Base-by-base conservation (phyloP, 1,140 invertebrate genomes). In the Condylostylus longicornis region DNA sequence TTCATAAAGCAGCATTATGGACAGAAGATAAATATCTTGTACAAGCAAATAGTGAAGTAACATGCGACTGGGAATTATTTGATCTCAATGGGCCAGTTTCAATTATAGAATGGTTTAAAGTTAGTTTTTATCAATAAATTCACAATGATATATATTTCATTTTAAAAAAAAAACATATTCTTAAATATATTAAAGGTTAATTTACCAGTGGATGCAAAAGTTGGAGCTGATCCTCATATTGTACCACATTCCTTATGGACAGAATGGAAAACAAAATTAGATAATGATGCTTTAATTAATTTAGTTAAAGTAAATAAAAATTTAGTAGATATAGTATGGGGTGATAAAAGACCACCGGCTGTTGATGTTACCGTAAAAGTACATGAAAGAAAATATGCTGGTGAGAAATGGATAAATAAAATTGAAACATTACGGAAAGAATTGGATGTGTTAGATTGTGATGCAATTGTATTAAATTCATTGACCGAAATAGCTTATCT, bases 401-500 rank as follows among this genome's bases (percentile, higher is more conserved):
- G 65, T 40, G 50, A 53, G 40, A 54, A 43, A 45, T 87, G 82
- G 78, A 68, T 72, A 30, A 68, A 73, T 6, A 91, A 91, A 61
- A 64, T 91, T 1, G 53, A 59, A 12, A 65, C 72, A 22, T 63
- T 88, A 2, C 62, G 85, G 6, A 54, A 66, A 19, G 70, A 79
- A 43, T 66, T 94, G 49, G 64, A 68, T 18, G 56, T 71, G 1
- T 54, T 71, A 19, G 70, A 68, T 5, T 80, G 74, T 3, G 78
- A 86, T 48, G 77, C 82, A 0, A 71, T 93, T 56, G 68, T 95
- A 7, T 67, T 95, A 2, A 90, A 88, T 0, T 79, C 86, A 2
- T 58, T 96, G 22, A 89, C 94, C 49, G 89, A 95, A 62, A 81
- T 93, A 13, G 86, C 89, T 2, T 95, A 91, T 84, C 60, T 97